These are phyloP conservation scores for Coreius guichenoti DNA, from an alignment of 2,797 vertebrate genomes.

Conservation along the genomic window DNA sequence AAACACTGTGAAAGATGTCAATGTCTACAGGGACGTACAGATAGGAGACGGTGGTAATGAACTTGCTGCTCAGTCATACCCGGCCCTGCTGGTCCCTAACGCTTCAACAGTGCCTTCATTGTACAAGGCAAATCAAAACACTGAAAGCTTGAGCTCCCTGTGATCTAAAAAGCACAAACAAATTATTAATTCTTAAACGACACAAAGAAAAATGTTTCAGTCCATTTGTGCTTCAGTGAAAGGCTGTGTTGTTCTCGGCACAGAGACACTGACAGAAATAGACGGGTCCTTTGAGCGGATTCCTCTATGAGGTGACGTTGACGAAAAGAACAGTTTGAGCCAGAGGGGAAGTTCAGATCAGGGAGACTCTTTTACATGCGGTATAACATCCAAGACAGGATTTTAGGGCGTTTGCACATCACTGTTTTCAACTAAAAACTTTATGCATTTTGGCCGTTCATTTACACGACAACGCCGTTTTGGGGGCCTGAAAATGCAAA, in stretches of 20 bases:
- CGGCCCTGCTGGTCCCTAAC: not conserved
- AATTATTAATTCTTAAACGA: conserved; percentile 11
- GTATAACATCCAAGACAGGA: not conserved
- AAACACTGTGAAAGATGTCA: not conserved
- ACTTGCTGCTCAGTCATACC: not conserved
- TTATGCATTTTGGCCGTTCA: not conserved
- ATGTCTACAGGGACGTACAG: not conserved
- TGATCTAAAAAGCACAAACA: not conserved
- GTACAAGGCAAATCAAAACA: conserved; percentile 28
- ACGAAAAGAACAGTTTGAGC: conserved; percentile 40
- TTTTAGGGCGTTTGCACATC: not conserved
- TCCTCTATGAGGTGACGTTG: not conserved
- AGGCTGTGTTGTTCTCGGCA: conserved; percentile 27
- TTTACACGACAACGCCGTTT: not conserved
- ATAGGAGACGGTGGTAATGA: not conserved
- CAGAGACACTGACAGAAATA: not conserved
- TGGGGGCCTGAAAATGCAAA: not conserved
- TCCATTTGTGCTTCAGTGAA: not conserved
- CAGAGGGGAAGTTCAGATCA: conserved; percentile 24
- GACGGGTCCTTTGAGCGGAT: not conserved
- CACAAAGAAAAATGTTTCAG: not conserved
- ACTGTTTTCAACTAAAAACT: too few species aligned
- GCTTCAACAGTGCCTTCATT: conserved; percentile 23
- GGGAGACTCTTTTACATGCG: not conserved
- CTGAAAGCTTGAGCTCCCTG: not conserved